Conservation (phyloP, 2,888 invertebrate genomes). For the Escarpia spicata region DNA sequence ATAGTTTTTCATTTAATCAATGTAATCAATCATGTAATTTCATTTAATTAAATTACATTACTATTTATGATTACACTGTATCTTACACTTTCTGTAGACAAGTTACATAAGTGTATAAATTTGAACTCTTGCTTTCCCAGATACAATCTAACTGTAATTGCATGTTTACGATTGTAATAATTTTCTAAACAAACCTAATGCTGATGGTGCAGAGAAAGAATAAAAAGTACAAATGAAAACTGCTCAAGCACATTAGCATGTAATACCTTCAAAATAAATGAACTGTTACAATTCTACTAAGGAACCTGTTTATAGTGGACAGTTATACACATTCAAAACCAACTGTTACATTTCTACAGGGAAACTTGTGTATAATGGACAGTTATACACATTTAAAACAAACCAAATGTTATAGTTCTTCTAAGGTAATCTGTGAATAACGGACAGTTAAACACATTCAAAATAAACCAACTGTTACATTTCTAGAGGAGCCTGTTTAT, state of each 20-base stretch:
- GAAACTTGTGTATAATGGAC: background rate
- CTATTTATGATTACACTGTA: background rate
- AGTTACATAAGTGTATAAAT: too few relatives aligned
- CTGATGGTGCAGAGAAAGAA: background rate
- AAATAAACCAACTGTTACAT: background rate
- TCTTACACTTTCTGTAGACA: background rate
- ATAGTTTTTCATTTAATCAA: background rate
- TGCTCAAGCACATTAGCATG: background rate
- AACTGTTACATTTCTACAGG: background rate
- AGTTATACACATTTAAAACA: background rate
- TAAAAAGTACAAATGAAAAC: background rate
- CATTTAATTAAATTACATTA: background rate
- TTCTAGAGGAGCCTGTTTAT: background rate
- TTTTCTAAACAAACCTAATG: background rate
- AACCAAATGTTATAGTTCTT: too few relatives aligned
- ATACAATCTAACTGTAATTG: background rate
- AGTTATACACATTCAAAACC: background rate
- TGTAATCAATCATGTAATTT: background rate
- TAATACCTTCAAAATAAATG: too few relatives aligned
- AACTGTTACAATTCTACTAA: too few relatives aligned
- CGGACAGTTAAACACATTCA: background rate
- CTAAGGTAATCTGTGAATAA: too few relatives aligned
- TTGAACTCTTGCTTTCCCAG: background rate
- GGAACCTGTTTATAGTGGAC: too few relatives aligned
- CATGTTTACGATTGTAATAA: background rate